These are phyloP conservation scores for Syrrhaptes paradoxus DNA, from an alignment of 2,113 vertebrate species.

Conservation along the genomic window DNA sequence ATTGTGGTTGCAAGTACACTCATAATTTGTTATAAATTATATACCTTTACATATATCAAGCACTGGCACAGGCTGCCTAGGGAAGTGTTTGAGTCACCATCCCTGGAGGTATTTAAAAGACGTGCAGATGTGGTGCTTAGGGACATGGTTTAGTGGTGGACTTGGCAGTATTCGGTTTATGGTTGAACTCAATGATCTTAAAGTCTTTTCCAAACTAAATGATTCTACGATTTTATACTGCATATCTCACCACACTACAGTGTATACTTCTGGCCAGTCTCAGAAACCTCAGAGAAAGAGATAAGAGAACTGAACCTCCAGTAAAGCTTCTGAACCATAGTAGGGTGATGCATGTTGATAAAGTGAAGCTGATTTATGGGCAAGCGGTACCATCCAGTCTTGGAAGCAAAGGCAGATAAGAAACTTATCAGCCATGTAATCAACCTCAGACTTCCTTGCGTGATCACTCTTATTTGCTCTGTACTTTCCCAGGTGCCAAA, in stretches of 20 bases:
- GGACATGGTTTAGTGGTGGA: background rate
- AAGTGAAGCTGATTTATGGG: background rate
- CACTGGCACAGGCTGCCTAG: background rate
- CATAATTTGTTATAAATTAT: background rate
- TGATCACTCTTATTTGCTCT: background rate
- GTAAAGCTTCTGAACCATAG: background rate
- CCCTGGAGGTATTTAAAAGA: background rate
- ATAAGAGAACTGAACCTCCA: background rate
- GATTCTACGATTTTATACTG: background rate
- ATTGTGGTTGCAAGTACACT: background rate
- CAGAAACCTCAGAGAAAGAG: background rate
- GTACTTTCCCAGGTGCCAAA: background rate
- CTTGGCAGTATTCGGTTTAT: background rate
- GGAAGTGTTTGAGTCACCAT: background rate
- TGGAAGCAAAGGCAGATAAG: background rate
- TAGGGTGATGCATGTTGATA: background rate
- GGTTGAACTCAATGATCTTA: background rate
- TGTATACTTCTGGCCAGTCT: background rate
- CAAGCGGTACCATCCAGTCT: background rate
- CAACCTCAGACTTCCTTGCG: background rate
- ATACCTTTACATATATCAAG: background rate
- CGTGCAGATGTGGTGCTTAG: background rate
- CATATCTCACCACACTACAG: accelerated
- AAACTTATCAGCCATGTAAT: background rate
- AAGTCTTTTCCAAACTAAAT: background rate